Conservation (phyloP, 1,140 invertebrate species). For the Helicoverpa zea region DNA sequence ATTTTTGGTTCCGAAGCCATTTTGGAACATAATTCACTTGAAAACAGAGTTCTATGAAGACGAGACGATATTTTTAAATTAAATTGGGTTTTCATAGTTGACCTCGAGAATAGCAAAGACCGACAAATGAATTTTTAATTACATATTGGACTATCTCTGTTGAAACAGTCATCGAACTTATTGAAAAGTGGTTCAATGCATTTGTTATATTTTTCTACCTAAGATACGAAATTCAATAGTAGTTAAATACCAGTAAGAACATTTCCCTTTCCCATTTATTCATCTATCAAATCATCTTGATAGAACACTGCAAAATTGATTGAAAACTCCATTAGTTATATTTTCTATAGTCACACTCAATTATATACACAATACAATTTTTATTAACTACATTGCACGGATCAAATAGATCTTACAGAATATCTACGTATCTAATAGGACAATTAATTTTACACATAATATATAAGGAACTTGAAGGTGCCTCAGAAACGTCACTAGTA, state of each 20-base stretch:
- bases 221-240: too few relatives aligned
- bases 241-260: too few relatives aligned
- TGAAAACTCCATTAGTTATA: neutral
- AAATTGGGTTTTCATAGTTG: too few relatives aligned
- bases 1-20: slow-evolving; percentile 27
- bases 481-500: slow-evolving; percentile 19
- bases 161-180: too few relatives aligned
- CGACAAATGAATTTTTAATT: too few relatives aligned
- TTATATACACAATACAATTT: slow-evolving; percentile 43
- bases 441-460: slow-evolving; percentile 4
- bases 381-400: slow-evolving; percentile 47
- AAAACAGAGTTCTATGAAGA: neutral
- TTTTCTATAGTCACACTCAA: slow-evolving; percentile 29
- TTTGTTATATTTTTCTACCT: too few relatives aligned
- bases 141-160: too few relatives aligned
- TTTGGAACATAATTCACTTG: slow-evolving; percentile 28
- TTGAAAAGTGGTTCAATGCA: too few relatives aligned
- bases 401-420: slow-evolving; percentile 22
- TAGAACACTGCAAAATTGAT: slow-evolving; percentile 36
- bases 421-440: slow-evolving; percentile 33
- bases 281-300: slow-evolving; percentile 4
- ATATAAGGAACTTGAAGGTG: slow-evolving; percentile 21
- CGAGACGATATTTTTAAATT: neutral
- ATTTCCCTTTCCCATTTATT: neutral
- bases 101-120: too few relatives aligned